phyloP scores from a whole-genome alignment of 2,888 invertebrate species.

The Autographa pulchrina region DNA sequence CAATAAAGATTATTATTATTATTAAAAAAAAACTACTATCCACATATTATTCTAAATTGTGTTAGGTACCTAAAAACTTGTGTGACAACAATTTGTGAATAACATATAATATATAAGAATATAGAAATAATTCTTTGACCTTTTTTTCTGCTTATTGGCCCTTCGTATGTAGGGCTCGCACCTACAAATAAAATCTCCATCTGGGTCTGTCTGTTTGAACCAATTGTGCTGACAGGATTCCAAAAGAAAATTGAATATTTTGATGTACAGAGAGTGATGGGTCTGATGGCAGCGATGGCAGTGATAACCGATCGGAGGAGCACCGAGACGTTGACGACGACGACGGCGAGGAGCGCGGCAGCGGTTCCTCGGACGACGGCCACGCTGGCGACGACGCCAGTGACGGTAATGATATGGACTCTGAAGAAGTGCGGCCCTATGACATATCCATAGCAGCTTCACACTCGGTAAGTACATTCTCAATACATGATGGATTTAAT shows the following conservation, averaged over 20 bases:
- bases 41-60: no score
- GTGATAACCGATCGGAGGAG: constrained; percentile 32
- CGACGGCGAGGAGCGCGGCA: constrained; percentile 21
- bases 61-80: no score
- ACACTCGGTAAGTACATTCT: constrained; percentile 75
- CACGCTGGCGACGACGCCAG: constrained; percentile 31
- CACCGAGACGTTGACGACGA: constrained; percentile 17
- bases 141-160: not conserved
- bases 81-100: no score
- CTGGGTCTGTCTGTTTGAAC: no score
- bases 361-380: constrained; percentile 21
- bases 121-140: no score
- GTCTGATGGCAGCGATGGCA: not conserved
- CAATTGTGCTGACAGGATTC: no score
- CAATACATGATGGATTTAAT: not conserved
- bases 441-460: constrained; percentile 81
- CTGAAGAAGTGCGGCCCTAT: constrained; percentile 70
- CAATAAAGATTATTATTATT: no score
- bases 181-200: not conserved
- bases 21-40: no score
- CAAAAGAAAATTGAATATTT: not conserved
- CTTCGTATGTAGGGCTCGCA: not conserved
- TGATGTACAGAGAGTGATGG: constrained; percentile 38
- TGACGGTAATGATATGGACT: constrained; percentile 48
- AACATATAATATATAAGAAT: no score